Evolutionary conservation across 1,140 invertebrate genomes (phyloP), one percentile per base, ranked within the genome.

Genomic region (Halictus rubicundus): DNA sequence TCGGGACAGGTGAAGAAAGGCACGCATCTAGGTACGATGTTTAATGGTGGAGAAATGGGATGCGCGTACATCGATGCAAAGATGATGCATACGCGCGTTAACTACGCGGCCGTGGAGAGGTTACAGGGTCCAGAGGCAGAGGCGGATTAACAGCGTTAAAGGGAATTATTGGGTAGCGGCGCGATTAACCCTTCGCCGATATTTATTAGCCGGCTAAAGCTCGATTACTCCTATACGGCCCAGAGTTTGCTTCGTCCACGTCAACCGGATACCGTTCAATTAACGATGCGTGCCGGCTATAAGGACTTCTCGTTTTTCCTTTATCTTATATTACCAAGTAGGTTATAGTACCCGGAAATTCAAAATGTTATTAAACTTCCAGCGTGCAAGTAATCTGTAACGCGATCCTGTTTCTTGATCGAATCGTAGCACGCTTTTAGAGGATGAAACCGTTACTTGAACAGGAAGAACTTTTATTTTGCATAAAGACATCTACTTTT

Each of bases 151-250:
- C 80, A 65, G 83, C 74, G 82, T 80, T 80, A 72, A 73, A 78
- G 70, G 81, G 82, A 88, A 88, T 89, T 86, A 89, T 88, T 86
- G 87, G 82, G 78, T 88, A 85, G 84, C 82, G 27, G n/a, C 63
- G 59, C 54, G 80, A 68, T 84, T 82, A 83, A 84, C 80, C 80
- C 81, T 63, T 75, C 68, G 27, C 23, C 37, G 76, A 90, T 89
- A 88, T 90, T 89, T 88, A 87, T 89, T 88, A 86, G 81, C 80
- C 78, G 70, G 39, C 79, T 87, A 80, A 88, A 86, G 54, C 78
- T 59, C 64, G 76, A 84, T 84, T 82, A 79, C 80, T 72, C 81
- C 78, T 80, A 81, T 81, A 60, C 66, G 54, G 57, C 61, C 68
- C 16, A 39, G 37, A 78, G 37, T 70, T 32, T 12, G 37, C 70